Conservation (phyloP, 2,888 invertebrate species). For the Caenorhabditis panamensis region DNA sequence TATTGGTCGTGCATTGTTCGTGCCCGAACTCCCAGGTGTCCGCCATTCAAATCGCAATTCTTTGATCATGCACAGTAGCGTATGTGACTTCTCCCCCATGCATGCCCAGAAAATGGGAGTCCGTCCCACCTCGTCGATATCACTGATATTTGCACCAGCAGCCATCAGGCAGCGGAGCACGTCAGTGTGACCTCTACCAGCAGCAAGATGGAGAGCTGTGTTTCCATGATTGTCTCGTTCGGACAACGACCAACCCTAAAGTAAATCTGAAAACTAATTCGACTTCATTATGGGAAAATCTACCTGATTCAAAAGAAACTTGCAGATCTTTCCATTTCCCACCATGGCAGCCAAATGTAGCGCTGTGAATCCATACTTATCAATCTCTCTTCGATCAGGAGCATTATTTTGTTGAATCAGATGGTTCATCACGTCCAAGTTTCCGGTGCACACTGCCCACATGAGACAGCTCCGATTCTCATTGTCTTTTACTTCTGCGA, state of each 20-base stretch:
- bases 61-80: slow-evolving; percentile 76
- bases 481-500: slow-evolving; percentile 74
- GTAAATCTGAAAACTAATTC: background rate
- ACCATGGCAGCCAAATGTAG: slow-evolving; percentile 78
- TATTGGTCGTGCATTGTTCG: slow-evolving; percentile 50
- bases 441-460: slow-evolving; percentile 80
- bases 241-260: slow-evolving; percentile 36
- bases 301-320: slow-evolving; percentile 73
- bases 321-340: slow-evolving; percentile 75
- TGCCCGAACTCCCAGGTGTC: slow-evolving; percentile 44
- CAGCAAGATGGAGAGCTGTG: slow-evolving; percentile 78
- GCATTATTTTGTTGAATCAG: slow-evolving; percentile 59
- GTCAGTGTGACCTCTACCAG: slow-evolving; percentile 75
- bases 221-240: slow-evolving; percentile 64
- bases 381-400: slow-evolving; percentile 65
- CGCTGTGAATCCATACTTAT: slow-evolving; percentile 71
- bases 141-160: slow-evolving; percentile 67
- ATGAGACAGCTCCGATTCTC: slow-evolving; percentile 77
- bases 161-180: slow-evolving; percentile 69
- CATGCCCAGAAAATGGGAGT: slow-evolving; percentile 79
- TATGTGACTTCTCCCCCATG: slow-evolving; percentile 78
- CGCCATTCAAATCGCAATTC: slow-evolving; percentile 73
- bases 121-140: slow-evolving; percentile 67
- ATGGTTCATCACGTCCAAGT: slow-evolving; percentile 68
- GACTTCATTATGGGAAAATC: no score